Evolutionary conservation across 2,797 vertebrate genomes (phyloP).

Genomic region (Vespertilio murinus): DNA sequence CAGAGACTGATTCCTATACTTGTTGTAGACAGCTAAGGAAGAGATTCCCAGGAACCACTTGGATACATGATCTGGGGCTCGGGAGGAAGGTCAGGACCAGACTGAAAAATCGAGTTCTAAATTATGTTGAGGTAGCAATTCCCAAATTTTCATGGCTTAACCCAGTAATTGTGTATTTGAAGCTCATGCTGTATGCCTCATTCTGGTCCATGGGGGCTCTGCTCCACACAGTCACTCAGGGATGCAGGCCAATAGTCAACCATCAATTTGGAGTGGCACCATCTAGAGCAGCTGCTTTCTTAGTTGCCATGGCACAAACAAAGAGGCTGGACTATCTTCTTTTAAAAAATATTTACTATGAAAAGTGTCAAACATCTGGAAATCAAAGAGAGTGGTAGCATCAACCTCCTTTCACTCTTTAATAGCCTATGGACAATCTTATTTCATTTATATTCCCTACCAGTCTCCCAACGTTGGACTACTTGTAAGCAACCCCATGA

Average conservation of each 20-base stretch:
- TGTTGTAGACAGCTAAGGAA: conserved; percentile 52
- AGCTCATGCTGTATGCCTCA: not conserved
- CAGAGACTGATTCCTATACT: conserved; percentile 81
- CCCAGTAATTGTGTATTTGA: not conserved
- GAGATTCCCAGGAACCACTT: not conserved
- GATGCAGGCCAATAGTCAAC: not conserved
- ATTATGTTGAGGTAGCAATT: not conserved
- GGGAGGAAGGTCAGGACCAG: not conserved
- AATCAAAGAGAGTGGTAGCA: not conserved
- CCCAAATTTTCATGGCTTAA: not conserved
- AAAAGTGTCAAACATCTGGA: not conserved
- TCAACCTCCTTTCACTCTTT: not conserved
- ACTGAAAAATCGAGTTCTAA: not conserved
- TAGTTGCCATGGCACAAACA: not conserved
- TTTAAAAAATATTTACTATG: not conserved
- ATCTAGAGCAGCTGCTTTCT: not conserved
- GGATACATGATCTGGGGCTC: not conserved
- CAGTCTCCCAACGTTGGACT: not conserved
- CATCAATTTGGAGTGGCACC: not conserved
- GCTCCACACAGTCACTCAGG: not conserved
- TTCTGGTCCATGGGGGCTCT: not conserved
- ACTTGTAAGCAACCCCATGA: not conserved
- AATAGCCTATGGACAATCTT: not conserved
- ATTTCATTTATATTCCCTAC: not conserved
- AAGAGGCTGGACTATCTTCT: not conserved